These are phyloP conservation scores for Platynereis dumerilii DNA, from an alignment of 2,888 invertebrate genomes.

Conservation along the genomic window DNA sequence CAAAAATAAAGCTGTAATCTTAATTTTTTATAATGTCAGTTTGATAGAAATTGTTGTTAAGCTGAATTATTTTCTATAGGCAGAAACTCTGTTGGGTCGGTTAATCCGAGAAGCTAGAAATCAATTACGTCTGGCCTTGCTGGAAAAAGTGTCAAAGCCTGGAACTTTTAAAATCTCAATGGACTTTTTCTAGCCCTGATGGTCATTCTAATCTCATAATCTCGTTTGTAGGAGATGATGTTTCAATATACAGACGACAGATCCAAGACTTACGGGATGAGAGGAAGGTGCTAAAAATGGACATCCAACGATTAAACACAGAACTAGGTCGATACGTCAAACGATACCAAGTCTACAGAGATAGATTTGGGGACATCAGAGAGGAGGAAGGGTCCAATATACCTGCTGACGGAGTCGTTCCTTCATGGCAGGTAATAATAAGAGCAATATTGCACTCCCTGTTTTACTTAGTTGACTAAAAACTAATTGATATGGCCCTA, in stretches of 20 bases:
- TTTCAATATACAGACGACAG: conserved; percentile 35
- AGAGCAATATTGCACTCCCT: background rate
- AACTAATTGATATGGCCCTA: background rate
- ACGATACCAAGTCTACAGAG: conserved; percentile 44
- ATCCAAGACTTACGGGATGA: conserved; percentile 54
- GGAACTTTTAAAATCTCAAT: no score
- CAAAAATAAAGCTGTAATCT: no score
- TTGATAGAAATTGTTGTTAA: no score
- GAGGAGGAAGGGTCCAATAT: background rate
- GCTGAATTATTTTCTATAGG: no score
- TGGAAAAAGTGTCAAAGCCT: no score
- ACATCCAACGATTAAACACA: conserved; percentile 53
- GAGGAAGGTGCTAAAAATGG: conserved; percentile 50
- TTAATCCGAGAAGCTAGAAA: no score
- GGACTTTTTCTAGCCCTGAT: no score
- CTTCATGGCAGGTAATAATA: background rate
- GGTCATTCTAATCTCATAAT: no score
- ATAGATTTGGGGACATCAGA: background rate
- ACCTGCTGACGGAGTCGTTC: background rate
- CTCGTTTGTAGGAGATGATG: no score
- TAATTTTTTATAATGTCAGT: no score
- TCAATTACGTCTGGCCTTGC: no score
- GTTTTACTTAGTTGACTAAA: background rate
- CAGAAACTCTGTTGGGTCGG: no score
- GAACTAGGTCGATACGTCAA: conserved; percentile 60